phyloP scores from a whole-genome alignment of 2,113 vertebrate species.

The Ceyx cyanopectus region DNA sequence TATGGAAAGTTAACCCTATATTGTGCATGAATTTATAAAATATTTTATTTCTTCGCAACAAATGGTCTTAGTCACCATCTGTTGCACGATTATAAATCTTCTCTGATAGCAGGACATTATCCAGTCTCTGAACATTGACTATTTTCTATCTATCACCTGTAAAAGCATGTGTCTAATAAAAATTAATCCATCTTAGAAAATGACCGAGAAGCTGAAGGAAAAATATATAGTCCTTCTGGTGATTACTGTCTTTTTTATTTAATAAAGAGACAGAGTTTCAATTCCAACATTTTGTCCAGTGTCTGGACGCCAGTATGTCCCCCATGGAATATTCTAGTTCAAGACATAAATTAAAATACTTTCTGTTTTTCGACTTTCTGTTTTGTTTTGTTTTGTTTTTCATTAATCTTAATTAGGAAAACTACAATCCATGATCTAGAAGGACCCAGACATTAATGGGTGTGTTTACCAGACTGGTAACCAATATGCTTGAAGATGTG shows the following conservation, averaged over 20 bases:
- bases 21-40: background rate
- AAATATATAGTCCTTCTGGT: background rate
- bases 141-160: background rate
- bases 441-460: background rate
- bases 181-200: background rate
- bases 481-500: background rate
- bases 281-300: background rate
- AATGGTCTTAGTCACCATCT: background rate
- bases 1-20: background rate
- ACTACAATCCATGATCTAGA: background rate
- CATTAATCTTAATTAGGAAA: constrained; percentile 12
- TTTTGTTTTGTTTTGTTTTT: background rate
- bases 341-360: background rate
- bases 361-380: background rate
- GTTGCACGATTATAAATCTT: background rate
- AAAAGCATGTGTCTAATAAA: constrained; percentile 1
- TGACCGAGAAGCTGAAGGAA: background rate
- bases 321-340: background rate
- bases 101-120: background rate
- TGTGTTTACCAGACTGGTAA: background rate
- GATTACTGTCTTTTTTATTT: background rate
- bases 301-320: background rate
- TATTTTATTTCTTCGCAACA: background rate
- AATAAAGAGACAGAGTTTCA: background rate
- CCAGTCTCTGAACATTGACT: background rate